Conservation (phyloP, 2,888 invertebrate genomes). For the Apodemia hepburni region DNA sequence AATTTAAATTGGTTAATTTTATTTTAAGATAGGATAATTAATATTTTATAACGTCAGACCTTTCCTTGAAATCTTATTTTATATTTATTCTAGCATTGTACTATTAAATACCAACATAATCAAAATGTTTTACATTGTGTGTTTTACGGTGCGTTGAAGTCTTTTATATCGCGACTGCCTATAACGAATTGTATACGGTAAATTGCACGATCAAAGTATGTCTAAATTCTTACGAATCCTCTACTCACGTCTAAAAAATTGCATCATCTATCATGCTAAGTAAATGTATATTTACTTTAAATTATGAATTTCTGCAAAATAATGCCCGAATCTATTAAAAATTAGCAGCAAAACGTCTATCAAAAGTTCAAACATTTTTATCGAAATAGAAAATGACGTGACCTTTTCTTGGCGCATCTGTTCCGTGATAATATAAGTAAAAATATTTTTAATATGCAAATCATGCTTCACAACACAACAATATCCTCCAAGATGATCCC, state of each 20-base stretch:
- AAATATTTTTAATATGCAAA: not conserved
- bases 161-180: constrained; percentile 24
- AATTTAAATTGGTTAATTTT: too few species aligned
- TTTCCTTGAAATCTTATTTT: not conserved
- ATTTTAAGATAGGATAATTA: too few species aligned
- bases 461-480: not conserved
- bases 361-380: not conserved
- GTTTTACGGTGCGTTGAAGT: constrained; percentile 28
- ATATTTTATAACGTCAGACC: not conserved
- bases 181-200: too few species aligned
- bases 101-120: not conserved
- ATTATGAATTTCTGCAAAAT: too few species aligned
- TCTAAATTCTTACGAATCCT: too few species aligned
- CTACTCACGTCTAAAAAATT: too few species aligned
- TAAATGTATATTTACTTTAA: too few species aligned
- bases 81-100: constrained; percentile 5
- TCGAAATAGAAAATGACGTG: too few species aligned
- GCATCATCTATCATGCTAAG: too few species aligned
- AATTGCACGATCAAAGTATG: too few species aligned
- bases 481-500: not conserved
- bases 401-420: not conserved
- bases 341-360: not conserved
- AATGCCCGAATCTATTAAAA: too few species aligned
- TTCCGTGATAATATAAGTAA: not conserved
- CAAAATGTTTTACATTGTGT: not conserved